A percentile compares a stretch with the other conserved stretches of the same genome.
Evolutionary conservation across 2,888 invertebrate genomes (phyloP).

Genomic region (Cataglyphis albicans): DNA sequence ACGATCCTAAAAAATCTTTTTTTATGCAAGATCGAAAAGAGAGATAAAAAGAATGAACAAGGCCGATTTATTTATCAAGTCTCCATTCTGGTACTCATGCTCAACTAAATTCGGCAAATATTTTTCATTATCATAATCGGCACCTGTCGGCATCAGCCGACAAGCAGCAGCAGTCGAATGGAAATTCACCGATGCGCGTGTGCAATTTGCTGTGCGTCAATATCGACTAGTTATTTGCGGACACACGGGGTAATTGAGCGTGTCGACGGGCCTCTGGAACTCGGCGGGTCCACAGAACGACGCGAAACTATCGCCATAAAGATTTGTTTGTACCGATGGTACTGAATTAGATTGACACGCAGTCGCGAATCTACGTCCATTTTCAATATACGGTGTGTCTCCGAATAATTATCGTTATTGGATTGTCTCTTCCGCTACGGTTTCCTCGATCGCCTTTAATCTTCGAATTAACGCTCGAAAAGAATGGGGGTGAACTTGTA

Average conservation of each 20-base stretch:
- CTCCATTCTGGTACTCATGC: not conserved
- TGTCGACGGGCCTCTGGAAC: not conserved
- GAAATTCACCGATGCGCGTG: constrained; percentile 41
- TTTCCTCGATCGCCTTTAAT: not conserved
- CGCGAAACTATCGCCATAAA: constrained; percentile 31
- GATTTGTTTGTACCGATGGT: constrained; percentile 36
- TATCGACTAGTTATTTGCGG: constrained; percentile 47
- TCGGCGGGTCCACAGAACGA: not conserved
- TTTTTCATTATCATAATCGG: constrained; percentile 22
- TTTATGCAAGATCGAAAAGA: not conserved
- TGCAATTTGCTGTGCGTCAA: constrained; percentile 35
- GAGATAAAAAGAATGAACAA: not conserved
- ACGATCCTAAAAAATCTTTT: not conserved
- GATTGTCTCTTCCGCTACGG: not conserved
- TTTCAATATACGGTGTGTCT: not conserved
- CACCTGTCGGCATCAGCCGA: not conserved
- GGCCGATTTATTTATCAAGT: not conserved
- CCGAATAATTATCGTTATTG: not conserved
- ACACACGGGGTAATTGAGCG: constrained; percentile 18
- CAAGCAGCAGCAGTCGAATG: constrained; percentile 20
- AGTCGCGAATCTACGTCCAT: constrained; percentile 30
- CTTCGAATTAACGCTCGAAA: not conserved
- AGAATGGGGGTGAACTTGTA: not conserved
- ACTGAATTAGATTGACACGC: constrained; percentile 58
- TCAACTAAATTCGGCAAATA: constrained; percentile 43